These are phyloP conservation scores for Rhabdomys dilectus DNA, from an alignment of 2,113 vertebrate species.

Conservation along the genomic window DNA sequence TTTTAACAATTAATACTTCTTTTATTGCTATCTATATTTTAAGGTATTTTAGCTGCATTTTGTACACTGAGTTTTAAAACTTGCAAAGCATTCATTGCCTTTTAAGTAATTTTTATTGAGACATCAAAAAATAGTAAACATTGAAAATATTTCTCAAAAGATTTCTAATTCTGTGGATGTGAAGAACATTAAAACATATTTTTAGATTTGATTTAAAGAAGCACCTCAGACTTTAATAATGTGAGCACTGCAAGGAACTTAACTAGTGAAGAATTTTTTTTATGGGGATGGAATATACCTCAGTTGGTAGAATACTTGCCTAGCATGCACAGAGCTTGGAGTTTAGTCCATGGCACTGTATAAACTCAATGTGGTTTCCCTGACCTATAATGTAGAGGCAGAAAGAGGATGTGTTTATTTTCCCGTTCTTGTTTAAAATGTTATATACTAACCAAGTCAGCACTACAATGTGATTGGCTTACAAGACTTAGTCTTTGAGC, in stretches of 20 bases:
- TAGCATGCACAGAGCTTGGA: background rate
- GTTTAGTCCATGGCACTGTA: background rate
- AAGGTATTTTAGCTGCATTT: conserved; percentile 1
- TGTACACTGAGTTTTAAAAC: conserved; percentile 50
- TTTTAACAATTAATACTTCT: conserved; percentile 32
- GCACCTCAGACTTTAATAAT: background rate
- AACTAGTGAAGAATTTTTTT: background rate
- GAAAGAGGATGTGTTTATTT: background rate
- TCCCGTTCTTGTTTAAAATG: background rate
- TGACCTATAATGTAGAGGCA: background rate
- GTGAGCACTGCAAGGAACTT: background rate
- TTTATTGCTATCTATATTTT: conserved; percentile 21
- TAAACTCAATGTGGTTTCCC: background rate
- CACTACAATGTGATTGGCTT: background rate
- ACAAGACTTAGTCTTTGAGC: background rate
- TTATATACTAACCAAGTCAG: background rate
- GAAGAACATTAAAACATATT: conserved; percentile 43
- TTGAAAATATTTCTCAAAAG: background rate
- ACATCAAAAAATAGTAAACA: background rate
- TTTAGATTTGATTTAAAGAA: conserved; percentile 18
- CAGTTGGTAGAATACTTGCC: background rate
- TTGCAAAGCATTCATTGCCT: conserved; percentile 11
- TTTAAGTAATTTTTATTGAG: conserved; percentile 40
- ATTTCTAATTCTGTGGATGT: conserved; percentile 17
- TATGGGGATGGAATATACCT: background rate